Percentiles rank a stretch among this genome's conserved stretches.
phyloP scores from a whole-genome alignment of 2,113 vertebrate genomes.

The Ageneiosus marmoratus region DNA sequence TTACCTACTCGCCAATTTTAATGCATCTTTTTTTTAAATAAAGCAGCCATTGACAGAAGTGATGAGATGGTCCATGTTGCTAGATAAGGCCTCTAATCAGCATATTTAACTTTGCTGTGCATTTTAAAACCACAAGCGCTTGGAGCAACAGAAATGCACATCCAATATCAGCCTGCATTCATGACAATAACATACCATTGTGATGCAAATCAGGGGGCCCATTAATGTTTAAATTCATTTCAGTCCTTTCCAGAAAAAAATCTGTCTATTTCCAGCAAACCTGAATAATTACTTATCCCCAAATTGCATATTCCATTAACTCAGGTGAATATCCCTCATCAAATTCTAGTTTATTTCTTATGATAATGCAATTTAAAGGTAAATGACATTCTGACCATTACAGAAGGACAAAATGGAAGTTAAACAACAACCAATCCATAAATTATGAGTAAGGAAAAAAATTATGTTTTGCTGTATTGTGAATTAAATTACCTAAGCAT shows the following conservation, averaged over 20 bases:
- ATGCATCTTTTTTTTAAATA: constrained; percentile 50
- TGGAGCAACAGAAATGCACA: constrained; percentile 70
- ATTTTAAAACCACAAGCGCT: constrained; percentile 52
- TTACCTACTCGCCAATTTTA: constrained; percentile 51
- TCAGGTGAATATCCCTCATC: constrained; percentile 78
- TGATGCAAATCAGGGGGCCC: constrained; percentile 79
- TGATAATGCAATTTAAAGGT: constrained; percentile 79
- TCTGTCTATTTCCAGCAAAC: constrained; percentile 71
- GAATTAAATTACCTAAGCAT: constrained; percentile 58
- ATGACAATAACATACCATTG: constrained; percentile 75
- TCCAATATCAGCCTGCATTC: constrained; percentile 70
- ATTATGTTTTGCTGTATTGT: constrained; percentile 57
- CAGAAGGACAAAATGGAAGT: constrained; percentile 53
- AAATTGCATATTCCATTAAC: constrained; percentile 82
- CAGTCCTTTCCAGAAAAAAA: constrained; percentile 68
- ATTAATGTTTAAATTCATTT: constrained; percentile 83
- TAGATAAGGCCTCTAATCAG: constrained; percentile 75
- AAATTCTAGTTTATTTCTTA: constrained; percentile 73
- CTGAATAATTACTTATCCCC: constrained; percentile 78
- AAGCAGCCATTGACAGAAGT: constrained; percentile 50
- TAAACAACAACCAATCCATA: constrained; percentile 47
- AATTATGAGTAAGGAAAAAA: constrained; percentile 50
- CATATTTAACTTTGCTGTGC: constrained; percentile 67
- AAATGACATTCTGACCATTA: constrained; percentile 73
- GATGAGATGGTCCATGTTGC: constrained; percentile 55